These are phyloP conservation scores for Drosophila rellima DNA, from an alignment of 2,888 invertebrate genomes.

Conservation along the genomic window DNA sequence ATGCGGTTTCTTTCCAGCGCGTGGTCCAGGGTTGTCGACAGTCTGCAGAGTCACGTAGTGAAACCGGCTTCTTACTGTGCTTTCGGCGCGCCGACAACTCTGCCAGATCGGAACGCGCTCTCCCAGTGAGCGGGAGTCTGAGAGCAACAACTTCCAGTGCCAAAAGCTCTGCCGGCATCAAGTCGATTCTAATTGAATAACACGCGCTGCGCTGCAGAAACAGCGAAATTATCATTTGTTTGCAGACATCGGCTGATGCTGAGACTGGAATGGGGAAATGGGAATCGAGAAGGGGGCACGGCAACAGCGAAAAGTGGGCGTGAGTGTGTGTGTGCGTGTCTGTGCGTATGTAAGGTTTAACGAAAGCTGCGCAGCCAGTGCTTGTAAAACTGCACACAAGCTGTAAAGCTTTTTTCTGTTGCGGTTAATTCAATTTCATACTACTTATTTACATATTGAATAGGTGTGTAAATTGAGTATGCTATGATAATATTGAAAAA, in stretches of 20 bases:
- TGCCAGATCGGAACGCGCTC: constrained; percentile 29
- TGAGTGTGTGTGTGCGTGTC: neutral
- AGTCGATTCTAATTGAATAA: constrained; percentile 44
- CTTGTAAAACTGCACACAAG: constrained; percentile 28
- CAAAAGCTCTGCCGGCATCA: constrained; percentile 35
- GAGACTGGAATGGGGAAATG: constrained; percentile 5
- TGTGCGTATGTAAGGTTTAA: neutral
- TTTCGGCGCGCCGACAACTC: constrained; percentile 54
- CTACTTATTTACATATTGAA: neutral
- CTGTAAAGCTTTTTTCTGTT: constrained; percentile 9
- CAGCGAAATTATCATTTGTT: constrained; percentile 30
- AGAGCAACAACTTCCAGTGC: constrained; percentile 10
- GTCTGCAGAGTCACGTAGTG: neutral
- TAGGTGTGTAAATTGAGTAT: neutral
- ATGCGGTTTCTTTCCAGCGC: constrained; percentile 56
- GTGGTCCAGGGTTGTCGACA: constrained; percentile 30
- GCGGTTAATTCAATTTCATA: constrained; percentile 6
- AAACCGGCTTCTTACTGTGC: neutral
- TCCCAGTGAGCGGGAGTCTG: neutral
- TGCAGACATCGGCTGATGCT: constrained; percentile 53
- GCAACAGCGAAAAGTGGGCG: constrained; percentile 17
- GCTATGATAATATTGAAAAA: neutral
- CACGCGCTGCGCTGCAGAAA: constrained; percentile 50
- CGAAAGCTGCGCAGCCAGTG: constrained; percentile 38
- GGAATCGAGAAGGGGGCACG: constrained; percentile 23